Conservation (phyloP, 2,113 vertebrate species). For the Athene noctua region DNA sequence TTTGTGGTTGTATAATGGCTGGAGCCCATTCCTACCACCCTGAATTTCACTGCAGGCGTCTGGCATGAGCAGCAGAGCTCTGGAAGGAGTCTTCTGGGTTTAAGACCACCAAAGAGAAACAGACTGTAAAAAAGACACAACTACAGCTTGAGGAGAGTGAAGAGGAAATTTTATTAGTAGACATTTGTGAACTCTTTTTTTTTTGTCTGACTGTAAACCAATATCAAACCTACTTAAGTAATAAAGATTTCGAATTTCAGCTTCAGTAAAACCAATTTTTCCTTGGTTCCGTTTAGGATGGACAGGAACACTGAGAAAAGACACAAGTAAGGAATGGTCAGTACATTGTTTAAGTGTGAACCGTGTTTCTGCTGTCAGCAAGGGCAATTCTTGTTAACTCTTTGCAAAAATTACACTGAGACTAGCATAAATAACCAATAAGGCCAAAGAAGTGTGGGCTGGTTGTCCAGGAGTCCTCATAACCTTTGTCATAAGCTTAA, state of each 20-base stretch:
- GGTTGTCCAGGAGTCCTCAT: neutral
- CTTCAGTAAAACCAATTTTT: neutral
- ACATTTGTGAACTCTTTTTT: neutral
- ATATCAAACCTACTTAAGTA: neutral
- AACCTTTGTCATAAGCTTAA: neutral
- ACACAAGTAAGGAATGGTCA: neutral
- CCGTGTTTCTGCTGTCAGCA: neutral
- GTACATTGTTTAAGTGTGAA: neutral
- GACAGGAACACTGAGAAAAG: neutral
- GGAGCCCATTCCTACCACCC: slow-evolving; percentile 59
- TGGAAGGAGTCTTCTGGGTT: slow-evolving; percentile 34
- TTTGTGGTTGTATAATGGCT: slow-evolving; percentile 57
- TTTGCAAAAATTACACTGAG: neutral
- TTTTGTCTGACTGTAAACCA: neutral
- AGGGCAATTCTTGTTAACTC: neutral
- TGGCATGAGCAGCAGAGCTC: slow-evolving; percentile 43
- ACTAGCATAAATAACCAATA: neutral
- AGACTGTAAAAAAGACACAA: slow-evolving; percentile 28
- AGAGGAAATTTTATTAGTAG: slow-evolving; percentile 25
- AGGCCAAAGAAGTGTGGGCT: neutral
- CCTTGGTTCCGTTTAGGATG: neutral
- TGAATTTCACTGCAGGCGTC: slow-evolving; percentile 61
- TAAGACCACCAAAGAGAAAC: slow-evolving; percentile 65
- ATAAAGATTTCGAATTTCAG: neutral
- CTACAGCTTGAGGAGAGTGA: neutral